Conservation (phyloP, 2,888 invertebrate genomes). For the Adineta ricciae region DNA sequence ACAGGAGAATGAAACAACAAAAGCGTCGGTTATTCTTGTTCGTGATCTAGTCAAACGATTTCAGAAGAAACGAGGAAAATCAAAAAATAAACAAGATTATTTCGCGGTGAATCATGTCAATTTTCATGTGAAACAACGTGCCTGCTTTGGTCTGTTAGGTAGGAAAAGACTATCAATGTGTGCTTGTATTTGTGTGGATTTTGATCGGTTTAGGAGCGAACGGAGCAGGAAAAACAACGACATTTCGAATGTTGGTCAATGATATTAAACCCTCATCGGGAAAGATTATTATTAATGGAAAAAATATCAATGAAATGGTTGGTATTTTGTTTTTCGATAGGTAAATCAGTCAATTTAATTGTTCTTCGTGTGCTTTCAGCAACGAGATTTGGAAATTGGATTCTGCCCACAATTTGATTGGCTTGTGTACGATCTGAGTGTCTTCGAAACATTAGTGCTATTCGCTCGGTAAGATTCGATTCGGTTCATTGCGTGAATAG, state of each 20-base stretch:
- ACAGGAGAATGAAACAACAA: not conserved
- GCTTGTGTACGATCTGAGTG: constrained; percentile 48
- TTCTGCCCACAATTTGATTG: constrained; percentile 53
- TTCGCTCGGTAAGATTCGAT: constrained; percentile 39
- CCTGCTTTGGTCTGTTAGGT: constrained; percentile 70
- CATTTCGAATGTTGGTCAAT: constrained; percentile 50
- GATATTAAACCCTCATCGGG: constrained; percentile 45
- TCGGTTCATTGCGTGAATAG: not conserved
- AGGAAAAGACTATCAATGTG: not conserved
- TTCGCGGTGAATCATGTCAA: constrained; percentile 53
- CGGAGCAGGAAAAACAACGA: constrained; percentile 50
- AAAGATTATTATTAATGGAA: constrained; percentile 40
- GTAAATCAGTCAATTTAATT: not conserved
- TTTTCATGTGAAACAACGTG: constrained; percentile 52
- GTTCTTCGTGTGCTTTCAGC: not conserved
- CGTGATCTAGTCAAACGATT: constrained; percentile 17
- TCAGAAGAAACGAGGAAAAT: constrained; percentile 21
- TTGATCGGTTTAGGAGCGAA: constrained; percentile 51
- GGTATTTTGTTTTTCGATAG: not conserved
- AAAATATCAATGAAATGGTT: constrained; percentile 34
- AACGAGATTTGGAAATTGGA: constrained; percentile 42
- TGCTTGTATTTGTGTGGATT: constrained; percentile 32
- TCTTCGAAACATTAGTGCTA: constrained; percentile 45
- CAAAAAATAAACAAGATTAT: not conserved
- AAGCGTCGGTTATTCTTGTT: not conserved